These are phyloP conservation scores for Grus americana DNA, from an alignment of 2,113 vertebrate species.

Conservation along the genomic window DNA sequence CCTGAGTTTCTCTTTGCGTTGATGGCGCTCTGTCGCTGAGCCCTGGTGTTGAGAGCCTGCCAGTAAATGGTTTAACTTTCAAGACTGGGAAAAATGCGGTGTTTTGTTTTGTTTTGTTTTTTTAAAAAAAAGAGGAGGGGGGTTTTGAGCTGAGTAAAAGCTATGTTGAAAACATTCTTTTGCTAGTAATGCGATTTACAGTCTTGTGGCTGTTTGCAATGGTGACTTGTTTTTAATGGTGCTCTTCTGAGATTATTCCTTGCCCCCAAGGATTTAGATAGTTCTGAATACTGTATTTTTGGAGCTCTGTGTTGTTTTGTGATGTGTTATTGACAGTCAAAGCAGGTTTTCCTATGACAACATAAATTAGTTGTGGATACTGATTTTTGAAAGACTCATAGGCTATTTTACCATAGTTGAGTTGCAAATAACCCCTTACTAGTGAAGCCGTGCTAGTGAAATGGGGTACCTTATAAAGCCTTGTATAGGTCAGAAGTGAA, in stretches of 20 bases:
- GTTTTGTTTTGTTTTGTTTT: too few relatives aligned
- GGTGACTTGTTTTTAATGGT: neutral
- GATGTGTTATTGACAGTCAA: neutral
- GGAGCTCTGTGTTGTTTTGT: neutral
- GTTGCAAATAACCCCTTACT: neutral
- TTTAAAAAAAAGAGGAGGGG: too few relatives aligned
- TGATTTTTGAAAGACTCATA: neutral
- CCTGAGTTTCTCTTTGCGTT: rapidly evolving
- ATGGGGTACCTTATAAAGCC: neutral
- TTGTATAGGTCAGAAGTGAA: neutral
- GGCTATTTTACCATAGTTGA: neutral
- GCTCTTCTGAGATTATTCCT: neutral
- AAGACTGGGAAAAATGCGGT: too few relatives aligned
- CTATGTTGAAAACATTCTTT: neutral
- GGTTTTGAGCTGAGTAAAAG: neutral
- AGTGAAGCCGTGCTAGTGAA: neutral
- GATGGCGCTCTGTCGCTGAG: rapidly evolving
- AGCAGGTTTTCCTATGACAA: neutral
- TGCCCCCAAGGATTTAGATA: neutral
- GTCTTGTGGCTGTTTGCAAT: neutral
- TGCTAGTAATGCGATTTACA: rapidly evolving
- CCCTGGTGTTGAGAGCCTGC: neutral
- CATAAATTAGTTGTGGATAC: neutral
- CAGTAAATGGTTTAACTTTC: neutral
- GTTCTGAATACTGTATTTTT: neutral